Conservation (phyloP, 2,888 invertebrate genomes). For the Buathra laborator region DNA sequence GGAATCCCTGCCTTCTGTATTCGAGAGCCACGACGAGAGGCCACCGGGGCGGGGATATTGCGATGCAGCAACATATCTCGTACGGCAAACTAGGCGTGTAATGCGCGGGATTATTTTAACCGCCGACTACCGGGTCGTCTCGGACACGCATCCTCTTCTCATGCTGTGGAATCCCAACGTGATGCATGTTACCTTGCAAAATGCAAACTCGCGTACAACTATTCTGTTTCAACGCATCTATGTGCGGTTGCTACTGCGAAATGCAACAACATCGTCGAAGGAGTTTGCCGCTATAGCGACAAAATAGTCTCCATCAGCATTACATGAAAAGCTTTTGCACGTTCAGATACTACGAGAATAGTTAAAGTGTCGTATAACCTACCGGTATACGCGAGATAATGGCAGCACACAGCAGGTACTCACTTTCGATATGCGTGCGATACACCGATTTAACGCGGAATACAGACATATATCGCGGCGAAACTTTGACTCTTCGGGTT, state of each 20-base stretch:
- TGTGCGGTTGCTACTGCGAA: background rate
- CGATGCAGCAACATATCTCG: slow-evolving; percentile 65
- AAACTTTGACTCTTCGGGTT: slow-evolving; percentile 36
- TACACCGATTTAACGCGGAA: slow-evolving; percentile 23
- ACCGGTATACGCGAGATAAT: background rate
- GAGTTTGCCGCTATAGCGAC: background rate
- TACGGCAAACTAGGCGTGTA: slow-evolving; percentile 77
- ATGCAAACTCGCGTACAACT: background rate
- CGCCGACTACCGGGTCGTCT: slow-evolving; percentile 33
- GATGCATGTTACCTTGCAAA: slow-evolving; percentile 14
- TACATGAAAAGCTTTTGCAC: no score
- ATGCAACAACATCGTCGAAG: background rate
- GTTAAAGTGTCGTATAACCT: background rate
- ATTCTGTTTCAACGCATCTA: background rate
- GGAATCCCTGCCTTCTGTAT: slow-evolving; percentile 46
- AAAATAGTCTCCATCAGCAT: background rate
- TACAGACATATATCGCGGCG: slow-evolving; percentile 6
- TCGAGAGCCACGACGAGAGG: slow-evolving; percentile 54
- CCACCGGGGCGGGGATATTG: slow-evolving; percentile 50
- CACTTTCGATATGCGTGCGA: slow-evolving; percentile 11
- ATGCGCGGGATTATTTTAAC: slow-evolving; percentile 76
- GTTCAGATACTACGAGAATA: no score
- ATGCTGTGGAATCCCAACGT: slow-evolving; percentile 7
- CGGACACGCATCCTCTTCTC: slow-evolving; percentile 30
- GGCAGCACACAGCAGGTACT: background rate